Evolutionary conservation across 2,797 vertebrate species (phyloP), one percentile per base, ranked within the genome.

Genomic region (Denticeps clupeoides): DNA sequence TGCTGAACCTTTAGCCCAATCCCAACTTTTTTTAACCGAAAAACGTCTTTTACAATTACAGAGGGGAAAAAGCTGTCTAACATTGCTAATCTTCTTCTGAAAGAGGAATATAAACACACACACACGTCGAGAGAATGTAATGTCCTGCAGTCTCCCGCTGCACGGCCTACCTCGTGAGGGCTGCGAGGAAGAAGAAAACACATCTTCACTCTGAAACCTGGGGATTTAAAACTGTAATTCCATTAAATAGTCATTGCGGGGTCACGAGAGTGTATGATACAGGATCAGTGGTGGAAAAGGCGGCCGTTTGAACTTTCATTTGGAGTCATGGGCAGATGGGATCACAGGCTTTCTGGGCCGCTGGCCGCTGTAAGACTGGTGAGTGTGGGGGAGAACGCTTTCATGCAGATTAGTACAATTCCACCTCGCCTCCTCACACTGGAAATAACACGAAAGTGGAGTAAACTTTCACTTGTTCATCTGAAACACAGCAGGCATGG

Each of bases 191-290:
- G 48, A 41, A 19, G n/a, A n/a, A n/a, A n/a, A n/a, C n/a, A n/a
- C n/a, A 45, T 28, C 48, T 21, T 49, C 31, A 8, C 26, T 6
- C 13, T 62, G 65, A 77, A 78, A 71, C 81, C 71, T 81, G 61
- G 65, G 77, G 71, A 80, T 82, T 82, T 79, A 70, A 81, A 78
- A 76, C 72, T 75, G 72, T 79, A 79, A 80, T 80, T 84, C 74
- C 84, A 84, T 87, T 85, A 85, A 80, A 83, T 70, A 67, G 78
- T 79, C 78, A 85, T 82, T 82, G 74, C 75, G 77, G 80, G 79
- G 79, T 85, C 79, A 77, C 58, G 42, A 71, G 69, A 80, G 73
- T 74, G 82, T 71, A 74, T 80, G 80, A 86, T 82, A 86, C 75
- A 72, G 75, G 82, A 86, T 86, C 80, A 85, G 73, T 62, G 65